Percentiles rank a stretch among this genome's conserved stretches.
Evolutionary conservation across 2,888 invertebrate genomes (phyloP).

Genomic region (Lingula anatina): DNA sequence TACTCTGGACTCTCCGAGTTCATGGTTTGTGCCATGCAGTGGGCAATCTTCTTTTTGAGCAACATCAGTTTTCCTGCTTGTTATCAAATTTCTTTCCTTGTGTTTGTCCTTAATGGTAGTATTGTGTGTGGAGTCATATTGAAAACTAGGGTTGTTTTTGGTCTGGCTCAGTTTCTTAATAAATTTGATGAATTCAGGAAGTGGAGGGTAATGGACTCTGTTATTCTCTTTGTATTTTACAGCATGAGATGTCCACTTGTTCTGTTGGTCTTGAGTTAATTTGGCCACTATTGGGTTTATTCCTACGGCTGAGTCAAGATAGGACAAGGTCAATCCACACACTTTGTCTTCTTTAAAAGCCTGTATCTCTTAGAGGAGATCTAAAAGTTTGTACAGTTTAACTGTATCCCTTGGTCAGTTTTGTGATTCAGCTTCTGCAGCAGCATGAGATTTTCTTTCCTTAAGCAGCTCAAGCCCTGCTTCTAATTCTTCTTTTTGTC

Average conservation of each 20-base stretch:
- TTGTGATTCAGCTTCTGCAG: no score
- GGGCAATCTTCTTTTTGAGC: no score
- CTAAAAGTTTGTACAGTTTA: conserved; percentile 10
- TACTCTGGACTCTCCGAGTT: no score
- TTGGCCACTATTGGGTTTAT: conserved; percentile 12
- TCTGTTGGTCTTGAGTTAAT: conserved; percentile 7
- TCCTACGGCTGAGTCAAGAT: conserved; percentile 12
- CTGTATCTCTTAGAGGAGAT: conserved; percentile 10
- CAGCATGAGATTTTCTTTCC: no score
- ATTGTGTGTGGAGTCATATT: conserved; percentile 3
- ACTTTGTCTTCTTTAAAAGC: conserved; percentile 4
- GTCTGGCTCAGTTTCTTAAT: conserved; percentile 1
- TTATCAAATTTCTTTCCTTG: no score
- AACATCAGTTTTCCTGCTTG: no score
- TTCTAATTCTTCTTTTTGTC: no score
- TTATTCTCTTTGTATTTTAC: conserved; percentile 3
- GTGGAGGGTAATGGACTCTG: conserved; percentile 6
- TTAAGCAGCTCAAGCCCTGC: no score
- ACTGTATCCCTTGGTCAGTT: conserved; percentile 6
- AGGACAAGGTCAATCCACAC: conserved; percentile 5
- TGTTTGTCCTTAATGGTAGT: no score
- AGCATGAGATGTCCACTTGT: conserved; percentile 11
- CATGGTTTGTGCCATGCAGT: no score
- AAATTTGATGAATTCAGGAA: conserved; percentile 4
- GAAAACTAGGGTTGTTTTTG: conserved; percentile 8